Percentiles rank a stretch among this genome's conserved stretches.
These are phyloP conservation scores for Batillaria attramentaria DNA, from an alignment of 1,140 invertebrate genomes.

Conservation along the genomic window DNA sequence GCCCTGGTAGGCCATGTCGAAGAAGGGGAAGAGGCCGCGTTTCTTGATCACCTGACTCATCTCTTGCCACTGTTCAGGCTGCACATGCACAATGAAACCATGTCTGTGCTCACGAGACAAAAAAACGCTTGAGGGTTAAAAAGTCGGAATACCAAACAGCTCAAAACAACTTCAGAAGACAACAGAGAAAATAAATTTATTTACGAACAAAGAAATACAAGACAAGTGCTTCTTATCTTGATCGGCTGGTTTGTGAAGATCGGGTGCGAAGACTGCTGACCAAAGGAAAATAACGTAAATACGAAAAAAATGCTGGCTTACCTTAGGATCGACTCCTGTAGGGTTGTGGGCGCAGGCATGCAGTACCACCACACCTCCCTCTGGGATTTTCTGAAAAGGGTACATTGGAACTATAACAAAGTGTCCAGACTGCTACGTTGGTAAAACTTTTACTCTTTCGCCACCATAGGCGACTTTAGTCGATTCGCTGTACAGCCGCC, in stretches of 20 bases:
- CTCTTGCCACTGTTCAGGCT: slow-evolving; percentile 91
- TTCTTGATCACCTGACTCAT: slow-evolving; percentile 84
- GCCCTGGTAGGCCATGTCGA: slow-evolving; percentile 99
- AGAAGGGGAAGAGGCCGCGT: slow-evolving; percentile 93
- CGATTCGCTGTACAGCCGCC: too few species aligned
- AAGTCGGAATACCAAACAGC: too few species aligned
- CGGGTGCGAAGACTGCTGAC: background rate
- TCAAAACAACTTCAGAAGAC: too few species aligned
- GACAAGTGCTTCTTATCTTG: background rate
- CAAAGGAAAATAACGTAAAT: background rate
- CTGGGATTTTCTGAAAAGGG: slow-evolving; percentile 89
- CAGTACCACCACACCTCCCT: slow-evolving; percentile 91
- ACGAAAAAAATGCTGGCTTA: too few species aligned
- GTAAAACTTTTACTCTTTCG: too few species aligned
- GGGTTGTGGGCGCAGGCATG: slow-evolving; percentile 99
- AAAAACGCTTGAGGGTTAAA: too few species aligned
- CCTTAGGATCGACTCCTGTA: slow-evolving; percentile 86
- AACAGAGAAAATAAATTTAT: too few species aligned
- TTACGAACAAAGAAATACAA: background rate
- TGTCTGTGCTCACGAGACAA: too few species aligned
- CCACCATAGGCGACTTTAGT: too few species aligned
- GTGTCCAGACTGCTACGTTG: too few species aligned
- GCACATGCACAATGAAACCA: too few species aligned
- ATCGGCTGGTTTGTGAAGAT: background rate
- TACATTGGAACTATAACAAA: background rate